Evolutionary conservation across 2,888 invertebrate genomes (phyloP).

Genomic region (Bellardia pandia): DNA sequence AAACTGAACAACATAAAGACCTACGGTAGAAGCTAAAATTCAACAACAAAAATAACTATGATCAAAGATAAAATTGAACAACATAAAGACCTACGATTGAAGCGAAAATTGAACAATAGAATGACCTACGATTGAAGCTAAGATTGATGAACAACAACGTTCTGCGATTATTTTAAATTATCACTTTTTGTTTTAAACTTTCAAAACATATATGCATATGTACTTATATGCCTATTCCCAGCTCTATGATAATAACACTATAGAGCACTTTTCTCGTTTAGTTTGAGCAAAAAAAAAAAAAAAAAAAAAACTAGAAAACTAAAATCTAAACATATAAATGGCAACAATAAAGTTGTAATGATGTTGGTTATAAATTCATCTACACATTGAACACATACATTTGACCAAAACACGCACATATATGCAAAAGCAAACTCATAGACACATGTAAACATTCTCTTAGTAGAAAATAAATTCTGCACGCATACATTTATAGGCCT

Average conservation of each 20-base stretch:
- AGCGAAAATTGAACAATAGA: no score
- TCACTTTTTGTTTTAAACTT: background rate
- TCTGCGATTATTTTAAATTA: no score
- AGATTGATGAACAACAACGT: no score
- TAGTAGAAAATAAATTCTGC: constrained; percentile 3
- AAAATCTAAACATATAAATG: constrained; percentile 29
- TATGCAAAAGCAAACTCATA: background rate
- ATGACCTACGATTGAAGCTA: no score
- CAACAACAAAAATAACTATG: no score
- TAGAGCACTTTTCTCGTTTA: constrained; percentile 10
- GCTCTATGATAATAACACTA: background rate
- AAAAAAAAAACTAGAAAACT: constrained; percentile 14
- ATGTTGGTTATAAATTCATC: constrained; percentile 52
- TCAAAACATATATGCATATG: background rate
- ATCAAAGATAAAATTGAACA: no score
- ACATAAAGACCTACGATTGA: no score
- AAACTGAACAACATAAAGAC: no score
- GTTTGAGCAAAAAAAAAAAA: background rate
- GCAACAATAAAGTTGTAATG: constrained; percentile 45
- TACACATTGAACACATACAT: constrained; percentile 19
- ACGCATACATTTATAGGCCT: constrained; percentile 6
- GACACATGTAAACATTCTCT: background rate
- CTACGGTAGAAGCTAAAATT: no score
- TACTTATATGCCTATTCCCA: background rate
- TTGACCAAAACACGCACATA: constrained; percentile 25